phyloP scores from a whole-genome alignment of 1,140 invertebrate genomes.

The Drosophila saltans region DNA sequence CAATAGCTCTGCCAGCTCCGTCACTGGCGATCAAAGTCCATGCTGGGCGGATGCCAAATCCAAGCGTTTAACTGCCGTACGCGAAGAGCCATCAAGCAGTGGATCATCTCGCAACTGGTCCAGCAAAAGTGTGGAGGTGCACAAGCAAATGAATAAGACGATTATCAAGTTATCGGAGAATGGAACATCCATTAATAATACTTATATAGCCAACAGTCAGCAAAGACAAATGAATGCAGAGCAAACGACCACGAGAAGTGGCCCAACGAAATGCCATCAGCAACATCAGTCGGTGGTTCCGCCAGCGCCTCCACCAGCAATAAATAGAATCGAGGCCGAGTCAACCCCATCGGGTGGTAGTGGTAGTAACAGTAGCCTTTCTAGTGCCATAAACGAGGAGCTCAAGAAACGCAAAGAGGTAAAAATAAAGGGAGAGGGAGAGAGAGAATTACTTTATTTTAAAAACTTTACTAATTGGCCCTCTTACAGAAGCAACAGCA shows the following conservation, averaged over 20 bases:
- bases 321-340: slow-evolving; percentile 14
- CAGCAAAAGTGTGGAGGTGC: slow-evolving; percentile 67
- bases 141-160: slow-evolving; percentile 85
- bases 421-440: slow-evolving; percentile 28
- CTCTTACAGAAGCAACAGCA: slow-evolving; percentile 48
- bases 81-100: slow-evolving; percentile 83
- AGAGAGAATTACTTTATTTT: neutral
- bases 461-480: slow-evolving; percentile 29
- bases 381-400: slow-evolving; percentile 86
- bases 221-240: slow-evolving; percentile 17
- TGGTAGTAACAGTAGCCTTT: slow-evolving; percentile 64
- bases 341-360: neutral
- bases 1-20: slow-evolving; percentile 90
- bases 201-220: slow-evolving; percentile 46
- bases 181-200: slow-evolving; percentile 85
- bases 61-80: slow-evolving; percentile 88
- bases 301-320: slow-evolving; percentile 45
- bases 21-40: slow-evolving; percentile 89
- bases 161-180: slow-evolving; percentile 88
- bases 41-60: slow-evolving; percentile 85
- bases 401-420: slow-evolving; percentile 86
- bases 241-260: slow-evolving; percentile 39
- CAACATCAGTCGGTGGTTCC: slow-evolving; percentile 19
- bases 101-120: slow-evolving; percentile 67
- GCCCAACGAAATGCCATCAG: slow-evolving; percentile 59